Base-by-base conservation (phyloP, 1,140 invertebrate species). In the Heterodera schachtii region DNA sequence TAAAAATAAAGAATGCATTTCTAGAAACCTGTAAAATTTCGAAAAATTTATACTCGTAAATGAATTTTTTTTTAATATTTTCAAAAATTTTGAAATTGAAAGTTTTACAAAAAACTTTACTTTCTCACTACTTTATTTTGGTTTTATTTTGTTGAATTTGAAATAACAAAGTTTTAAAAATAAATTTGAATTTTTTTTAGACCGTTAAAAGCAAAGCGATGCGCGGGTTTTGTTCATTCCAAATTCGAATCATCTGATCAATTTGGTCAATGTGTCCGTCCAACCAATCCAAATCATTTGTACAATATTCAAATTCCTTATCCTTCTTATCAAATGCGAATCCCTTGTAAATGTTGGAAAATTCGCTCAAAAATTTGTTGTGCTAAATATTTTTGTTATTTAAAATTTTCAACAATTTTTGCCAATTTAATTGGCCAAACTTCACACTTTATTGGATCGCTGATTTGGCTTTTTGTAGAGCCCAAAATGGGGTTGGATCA, bases 201-300 rank as follows among this genome's bases (percentile, higher is more conserved):
- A 64, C 57, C 57, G 57, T 64, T 19, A 64, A 19, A 13, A 64
- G 57, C 57, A 64, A 19, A 19, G 57, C 11, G 3, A 64, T 64
- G 57, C 57, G 57, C 57, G 57, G 57, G 19, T 64, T 11, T 19
- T 64, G 57, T 64, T 64, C 57, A 64, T 64, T 64, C 57, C 57
- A 64, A 5, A 64, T 11, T 3, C 57, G 57, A 19, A 64, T 19
- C 4, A 64, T 11, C 57, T 19, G 11, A 2, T 64, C 57, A 64
- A 64, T 64, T 64, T 19, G 57, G 4, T 64, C 57, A n/a, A 64
- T n/a, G 19, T 64, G 57, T 19, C 57, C 57, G 57, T 64, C 57
- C 11, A 64, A 19, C 57, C 57, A 64, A 64, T 64, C 57, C 57
- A 64, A 64, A 64, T 64, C 57, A 64, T 64, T 64, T 64, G 57